Conservation (phyloP, 2,888 invertebrate genomes). For the Conomelus anceps region DNA sequence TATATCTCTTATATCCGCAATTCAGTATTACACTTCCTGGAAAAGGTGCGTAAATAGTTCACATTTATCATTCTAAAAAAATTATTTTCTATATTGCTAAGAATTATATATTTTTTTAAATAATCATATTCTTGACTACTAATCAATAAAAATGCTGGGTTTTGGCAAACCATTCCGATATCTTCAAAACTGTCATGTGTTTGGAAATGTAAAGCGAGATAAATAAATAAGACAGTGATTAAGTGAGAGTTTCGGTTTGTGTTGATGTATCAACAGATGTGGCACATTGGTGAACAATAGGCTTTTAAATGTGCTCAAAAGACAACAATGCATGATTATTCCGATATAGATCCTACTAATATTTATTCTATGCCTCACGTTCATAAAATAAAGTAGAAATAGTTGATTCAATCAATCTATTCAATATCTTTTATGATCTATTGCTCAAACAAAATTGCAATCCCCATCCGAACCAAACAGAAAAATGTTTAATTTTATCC, state of each 20-base stretch:
- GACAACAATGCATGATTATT: neutral
- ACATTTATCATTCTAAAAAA: neutral
- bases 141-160: too few species aligned
- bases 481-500: too few species aligned
- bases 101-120: too few species aligned
- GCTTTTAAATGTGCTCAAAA: neutral
- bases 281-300: neutral
- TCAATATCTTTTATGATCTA: too few species aligned
- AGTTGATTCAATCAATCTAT: neutral
- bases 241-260: neutral
- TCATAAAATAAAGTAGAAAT: neutral
- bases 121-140: too few species aligned
- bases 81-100: too few species aligned
- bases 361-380: neutral
- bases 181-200: too few species aligned
- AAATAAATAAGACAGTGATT: neutral
- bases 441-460: neutral
- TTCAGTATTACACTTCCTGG: slow-evolving; percentile 77
- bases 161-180: too few species aligned
- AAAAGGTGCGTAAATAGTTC: slow-evolving; percentile 51
- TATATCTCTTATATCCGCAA: slow-evolving; percentile 73
- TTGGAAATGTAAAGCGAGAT: neutral
- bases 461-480: too few species aligned
- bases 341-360: neutral
- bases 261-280: neutral